Evolutionary conservation across 2,888 invertebrate genomes (phyloP), one percentile per base, ranked within the genome.

Genomic region (Hydraecia micacea): DNA sequence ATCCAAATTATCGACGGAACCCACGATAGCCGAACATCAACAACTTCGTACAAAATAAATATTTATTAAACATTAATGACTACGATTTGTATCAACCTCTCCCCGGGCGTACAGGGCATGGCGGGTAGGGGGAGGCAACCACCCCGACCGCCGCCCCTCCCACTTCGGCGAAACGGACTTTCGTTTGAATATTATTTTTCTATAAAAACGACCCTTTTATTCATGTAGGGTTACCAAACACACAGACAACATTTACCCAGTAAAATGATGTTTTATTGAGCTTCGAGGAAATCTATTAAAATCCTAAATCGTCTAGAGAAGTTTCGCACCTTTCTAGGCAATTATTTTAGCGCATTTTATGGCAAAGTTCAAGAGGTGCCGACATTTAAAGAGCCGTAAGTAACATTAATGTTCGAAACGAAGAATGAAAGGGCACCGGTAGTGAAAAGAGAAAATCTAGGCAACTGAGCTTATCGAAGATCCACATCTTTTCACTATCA

Each of bases 21-120:
- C 84, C 80, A 69, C 84, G 75, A 81, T 73, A 80, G 81, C 68
- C 80, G 85, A 81, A 88, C 79, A 88, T 87, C 89, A 87, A 88
- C 88, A 89, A 87, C 87, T 91, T 88, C 83, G 87, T 86, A 89
- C 88, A 91, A 88, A 91, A 91, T 90, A 91, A 91, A 90, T 91
- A 90, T 93, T 92, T 91, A 91, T 91, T 89, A 90, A 91, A 91
- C 91, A 91, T 91, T 93, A 93, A 93, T 92, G 92, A 92, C 90
- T 90, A 88, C 88, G 90, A 91, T 90, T 91, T 89, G 91, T 91
- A 90, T 89, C 90, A 88, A 88, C 85, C 80, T 84, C 87, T 77
- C 86, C 84, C 85, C 86, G 82, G 86, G 83, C 82, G 78, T 76
- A 87, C 85, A 87, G 81, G 81, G 80, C 78, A 75, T 36, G 77